Evolutionary conservation across 2,797 vertebrate genomes (phyloP).

Genomic region (Ispidina picta): DNA sequence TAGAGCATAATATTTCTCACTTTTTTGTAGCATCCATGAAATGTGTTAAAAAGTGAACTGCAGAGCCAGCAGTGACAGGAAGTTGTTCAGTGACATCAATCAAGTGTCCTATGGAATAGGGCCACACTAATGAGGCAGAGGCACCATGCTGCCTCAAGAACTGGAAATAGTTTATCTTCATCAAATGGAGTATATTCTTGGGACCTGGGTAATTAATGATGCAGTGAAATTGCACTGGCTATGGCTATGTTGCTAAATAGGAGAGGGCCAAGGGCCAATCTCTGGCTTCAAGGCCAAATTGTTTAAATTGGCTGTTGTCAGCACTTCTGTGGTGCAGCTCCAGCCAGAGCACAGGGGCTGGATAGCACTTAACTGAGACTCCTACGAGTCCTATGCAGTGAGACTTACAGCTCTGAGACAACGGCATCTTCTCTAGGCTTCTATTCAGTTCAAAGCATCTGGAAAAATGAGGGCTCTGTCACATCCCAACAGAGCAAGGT

Average conservation of each 20-base stretch:
- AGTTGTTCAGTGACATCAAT: background rate
- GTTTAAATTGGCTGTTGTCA: background rate
- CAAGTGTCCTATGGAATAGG: background rate
- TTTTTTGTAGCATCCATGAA: background rate
- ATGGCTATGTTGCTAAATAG: background rate
- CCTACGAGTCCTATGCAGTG: fast-evolving
- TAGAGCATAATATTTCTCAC: background rate
- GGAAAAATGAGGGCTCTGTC: background rate
- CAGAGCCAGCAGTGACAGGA: background rate
- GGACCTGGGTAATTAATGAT: background rate
- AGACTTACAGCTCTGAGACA: background rate
- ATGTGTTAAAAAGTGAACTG: background rate
- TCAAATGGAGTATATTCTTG: background rate
- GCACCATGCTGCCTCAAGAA: background rate
- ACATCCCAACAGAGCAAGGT: background rate
- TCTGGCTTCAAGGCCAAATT: background rate
- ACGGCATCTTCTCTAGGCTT: background rate
- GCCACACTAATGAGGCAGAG: background rate
- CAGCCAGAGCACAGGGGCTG: background rate
- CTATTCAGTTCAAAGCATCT: background rate
- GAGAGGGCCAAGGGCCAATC: background rate
- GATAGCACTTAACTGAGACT: background rate
- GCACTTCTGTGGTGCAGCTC: background rate
- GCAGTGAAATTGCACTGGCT: background rate
- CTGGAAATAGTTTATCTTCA: background rate